Evolutionary conservation across 2,888 invertebrate species (phyloP).

Genomic region (Cheilosia scutellata): DNA sequence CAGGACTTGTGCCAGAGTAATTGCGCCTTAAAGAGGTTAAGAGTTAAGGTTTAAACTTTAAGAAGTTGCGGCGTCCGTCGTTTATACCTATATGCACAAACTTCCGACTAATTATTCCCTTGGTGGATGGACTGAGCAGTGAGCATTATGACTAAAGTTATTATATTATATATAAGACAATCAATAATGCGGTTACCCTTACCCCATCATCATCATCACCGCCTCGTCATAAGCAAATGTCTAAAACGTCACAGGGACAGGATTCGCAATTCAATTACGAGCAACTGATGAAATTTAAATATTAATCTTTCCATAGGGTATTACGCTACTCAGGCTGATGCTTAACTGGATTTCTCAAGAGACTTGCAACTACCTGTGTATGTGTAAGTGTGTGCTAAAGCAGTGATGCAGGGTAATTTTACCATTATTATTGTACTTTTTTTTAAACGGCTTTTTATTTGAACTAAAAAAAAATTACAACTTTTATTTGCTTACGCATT

Average conservation of each 20-base stretch:
- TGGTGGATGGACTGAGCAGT: slow-evolving; percentile 10
- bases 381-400: not conserved
- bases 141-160: slow-evolving; percentile 41
- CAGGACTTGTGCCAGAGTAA: slow-evolving; percentile 39
- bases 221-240: slow-evolving; percentile 22
- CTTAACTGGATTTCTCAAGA: slow-evolving; percentile 51
- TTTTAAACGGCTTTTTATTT: not conserved
- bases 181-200: slow-evolving; percentile 55
- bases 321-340: slow-evolving; percentile 40
- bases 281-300: slow-evolving; percentile 65
- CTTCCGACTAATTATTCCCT: slow-evolving; percentile 55
- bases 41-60: slow-evolving; percentile 25
- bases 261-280: slow-evolving; percentile 55
- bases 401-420: not conserved
- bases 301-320: slow-evolving; percentile 58
- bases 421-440: no score
- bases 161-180: slow-evolving; percentile 49
- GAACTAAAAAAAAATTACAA: no score
- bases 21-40: slow-evolving; percentile 45
- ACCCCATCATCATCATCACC: not conserved
- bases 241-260: slow-evolving; percentile 43
- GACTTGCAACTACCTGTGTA: slow-evolving; percentile 10
- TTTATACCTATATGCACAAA: slow-evolving; percentile 3
- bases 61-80: not conserved
- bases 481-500: no score